Evolutionary conservation across 2,888 invertebrate species (phyloP).

Genomic region (Caenorhabditis sp.): DNA sequence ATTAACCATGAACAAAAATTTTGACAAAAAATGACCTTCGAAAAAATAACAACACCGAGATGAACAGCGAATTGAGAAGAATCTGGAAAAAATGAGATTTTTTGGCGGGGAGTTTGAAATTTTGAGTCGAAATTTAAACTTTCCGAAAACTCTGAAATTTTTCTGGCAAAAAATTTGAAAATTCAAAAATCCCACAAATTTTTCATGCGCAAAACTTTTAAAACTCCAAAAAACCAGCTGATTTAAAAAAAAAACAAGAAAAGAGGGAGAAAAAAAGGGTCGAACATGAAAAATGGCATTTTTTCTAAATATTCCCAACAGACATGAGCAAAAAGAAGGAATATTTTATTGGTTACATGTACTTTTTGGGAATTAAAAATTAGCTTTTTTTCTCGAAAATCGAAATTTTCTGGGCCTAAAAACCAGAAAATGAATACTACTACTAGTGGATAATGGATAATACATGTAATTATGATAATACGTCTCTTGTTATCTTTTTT

Average conservation of each 20-base stretch:
- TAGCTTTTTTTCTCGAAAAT: neutral
- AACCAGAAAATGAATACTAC: too few relatives aligned
- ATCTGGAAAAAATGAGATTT: slow-evolving; percentile 8
- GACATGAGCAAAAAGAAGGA: neutral
- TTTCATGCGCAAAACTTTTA: too few relatives aligned
- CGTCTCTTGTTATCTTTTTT: neutral
- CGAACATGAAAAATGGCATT: slow-evolving; percentile 39
- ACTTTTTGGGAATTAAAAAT: neutral
- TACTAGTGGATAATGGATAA: too few relatives aligned
- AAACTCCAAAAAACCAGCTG: neutral
- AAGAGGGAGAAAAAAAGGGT: neutral
- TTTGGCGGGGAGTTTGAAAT: neutral
- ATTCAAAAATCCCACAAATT: too few relatives aligned
- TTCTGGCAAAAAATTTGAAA: too few relatives aligned
- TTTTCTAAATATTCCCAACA: neutral
- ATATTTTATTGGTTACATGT: neutral
- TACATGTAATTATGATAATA: neutral
- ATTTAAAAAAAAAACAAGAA: neutral
- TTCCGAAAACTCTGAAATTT: too few relatives aligned
- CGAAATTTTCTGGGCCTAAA: neutral
- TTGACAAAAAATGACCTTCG: neutral
- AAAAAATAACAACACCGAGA: slow-evolving; percentile 5
- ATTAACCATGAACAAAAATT: slow-evolving; percentile 4
- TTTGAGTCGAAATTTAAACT: too few relatives aligned
- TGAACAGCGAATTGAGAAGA: slow-evolving; percentile 13